Base-by-base conservation (phyloP, 2,113 vertebrate genomes). In the Tichodroma muraria region DNA sequence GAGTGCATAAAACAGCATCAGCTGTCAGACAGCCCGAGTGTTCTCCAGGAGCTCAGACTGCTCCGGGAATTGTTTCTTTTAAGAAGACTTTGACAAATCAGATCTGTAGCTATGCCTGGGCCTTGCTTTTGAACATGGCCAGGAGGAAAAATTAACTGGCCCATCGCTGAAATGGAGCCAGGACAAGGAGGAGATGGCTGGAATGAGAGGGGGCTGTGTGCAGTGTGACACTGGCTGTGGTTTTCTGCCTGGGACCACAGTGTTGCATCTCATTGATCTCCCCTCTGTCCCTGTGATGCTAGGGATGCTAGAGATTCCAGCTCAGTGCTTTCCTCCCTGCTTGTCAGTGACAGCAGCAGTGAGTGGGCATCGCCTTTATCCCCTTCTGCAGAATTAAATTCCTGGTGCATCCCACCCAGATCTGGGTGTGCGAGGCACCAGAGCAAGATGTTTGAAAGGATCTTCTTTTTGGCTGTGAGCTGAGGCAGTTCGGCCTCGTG, bases 1-100 rank as follows among this genome's bases (percentile, higher is more conserved):
- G 25, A 7, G 45, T 88, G 93, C 79, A 85, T 76, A 96, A 95
- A 93, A 83, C n/a, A 95, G 88, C 91, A 75, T 96, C 95, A 96
- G 91, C 95, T 95, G 93, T 88, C 91, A 95, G 94, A 78, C 91
- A 93, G 79, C 59, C 38, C 0, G 1, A 42, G 83, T 56, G 37
- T 56, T 94, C 64, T 56, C 22, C 6, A 57, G 68, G 25, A 88
- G 75, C 69, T 70, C 79, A 80, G 69, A 47, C 61, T 81, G 95
- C 88, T 93, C 6, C 17, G 15, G 87, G 93, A 73, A 30, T 71
- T 85, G 71, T 84, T 93, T 90, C 63, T 85, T 20, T 88, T 11
- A 66, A 80, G 83, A 64, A 22, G 72, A 35, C 76, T 89, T 88
- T 88, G 69, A 78, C 88, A 91, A 63, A 93, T 73, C 60, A 64